These are phyloP conservation scores for Cataglyphis altisquamis DNA, from an alignment of 2,888 invertebrate genomes.

Conservation along the genomic window DNA sequence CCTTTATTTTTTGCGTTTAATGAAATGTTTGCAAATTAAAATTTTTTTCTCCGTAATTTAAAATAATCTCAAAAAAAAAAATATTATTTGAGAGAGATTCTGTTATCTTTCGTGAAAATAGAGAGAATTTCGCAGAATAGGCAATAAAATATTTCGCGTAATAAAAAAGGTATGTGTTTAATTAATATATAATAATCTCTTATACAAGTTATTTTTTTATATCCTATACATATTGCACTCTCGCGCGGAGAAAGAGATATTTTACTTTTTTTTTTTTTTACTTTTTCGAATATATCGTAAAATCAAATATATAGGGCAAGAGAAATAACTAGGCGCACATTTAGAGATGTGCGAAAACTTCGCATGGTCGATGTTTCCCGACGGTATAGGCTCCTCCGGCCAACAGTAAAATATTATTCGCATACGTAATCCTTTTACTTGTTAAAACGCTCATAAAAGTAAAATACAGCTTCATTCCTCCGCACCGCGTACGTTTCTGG, in stretches of 20 bases:
- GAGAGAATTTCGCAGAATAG: background rate
- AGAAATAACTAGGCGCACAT: background rate
- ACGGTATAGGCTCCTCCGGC: background rate
- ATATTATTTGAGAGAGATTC: background rate
- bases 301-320: background rate
- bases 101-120: background rate
- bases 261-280: background rate
- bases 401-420: conserved; percentile 40
- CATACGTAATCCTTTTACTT: conserved; percentile 27
- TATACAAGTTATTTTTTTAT: background rate
- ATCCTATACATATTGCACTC: background rate
- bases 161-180: background rate
- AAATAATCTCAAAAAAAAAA: background rate
- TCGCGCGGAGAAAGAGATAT: background rate
- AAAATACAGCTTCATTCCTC: conserved; percentile 22
- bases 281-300: background rate
- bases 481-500: background rate
- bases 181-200: background rate
- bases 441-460: conserved; percentile 34
- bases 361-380: background rate
- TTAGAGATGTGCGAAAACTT: conserved; percentile 4
- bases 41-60: background rate
- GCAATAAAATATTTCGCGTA: background rate
- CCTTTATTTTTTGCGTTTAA: background rate
- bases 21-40: background rate